Base-by-base conservation (phyloP, 2,113 vertebrate species). In the Thomomys bottae region DNA sequence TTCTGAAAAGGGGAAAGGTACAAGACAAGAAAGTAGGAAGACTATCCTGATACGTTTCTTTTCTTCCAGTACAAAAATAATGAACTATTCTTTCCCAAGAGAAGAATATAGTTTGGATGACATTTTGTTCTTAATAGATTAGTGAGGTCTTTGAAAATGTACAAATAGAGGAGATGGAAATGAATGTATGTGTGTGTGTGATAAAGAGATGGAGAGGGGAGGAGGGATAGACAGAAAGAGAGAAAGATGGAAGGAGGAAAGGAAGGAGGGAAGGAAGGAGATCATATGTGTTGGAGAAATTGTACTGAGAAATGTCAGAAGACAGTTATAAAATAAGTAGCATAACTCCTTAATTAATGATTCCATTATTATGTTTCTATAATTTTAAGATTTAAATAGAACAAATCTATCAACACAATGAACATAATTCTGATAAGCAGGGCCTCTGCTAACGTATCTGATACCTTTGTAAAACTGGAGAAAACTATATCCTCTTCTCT, bases 401-500 rank as follows among this genome's bases (percentile, higher is more conserved):
- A 57, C 40, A 59, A 84, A 63, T 1, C 17, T 68, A 23, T 49
- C 5, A 68, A 61, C 6, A n/a, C 73, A 79, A 45, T 24, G 40
- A 79, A 42, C 30, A 40, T 78, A 76, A 63, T 86, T 89, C n/a
- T 66, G 18, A 86, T 8, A 15, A 59, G 1, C 7, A 84, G 23
- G 1, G 1, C 9, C 28, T 3, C 21, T 85, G 36, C 17, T 85
- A 82, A 90, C 14, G 67, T 89, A 61, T 3, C 26, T 21, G 34
- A 14, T 23, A 45, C 64, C 38, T 90, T 89, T 82, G 8, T 84
- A 12, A 30, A 68, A 42, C 57, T 87, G 68, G 11, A 75, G 12
- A 79, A 12, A 45, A 2, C 3, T 66, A n/a, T 12, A 45, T 7
- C 4, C 12, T 18, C 3, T 0, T 68, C 20, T 11, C 1, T 26